Evolutionary conservation across 2,797 vertebrate species (phyloP), one percentile per base, ranked within the genome.

Genomic region (Gouania willdenowi): DNA sequence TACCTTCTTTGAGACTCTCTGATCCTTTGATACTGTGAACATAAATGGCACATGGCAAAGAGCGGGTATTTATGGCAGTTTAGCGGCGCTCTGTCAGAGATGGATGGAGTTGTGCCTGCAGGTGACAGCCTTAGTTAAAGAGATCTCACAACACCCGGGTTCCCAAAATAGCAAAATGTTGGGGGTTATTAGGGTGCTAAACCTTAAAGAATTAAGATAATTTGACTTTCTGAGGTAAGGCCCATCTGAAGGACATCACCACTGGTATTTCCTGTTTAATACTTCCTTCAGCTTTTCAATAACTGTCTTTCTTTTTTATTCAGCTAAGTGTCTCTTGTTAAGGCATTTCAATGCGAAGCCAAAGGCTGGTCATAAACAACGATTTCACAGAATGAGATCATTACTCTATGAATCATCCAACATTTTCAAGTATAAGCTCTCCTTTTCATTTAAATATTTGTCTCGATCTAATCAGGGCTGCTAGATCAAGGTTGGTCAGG

Each of bases 21-120:
- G 52, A 52, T 66, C 70, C 58, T 75, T 51, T 71, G 66, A 75
- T 57, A 57, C 44, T 44, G 61, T 62, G 69, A 52, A 55, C 77
- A 77, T 70, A 80, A 77, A 67, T 72, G 72, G 56, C 60, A 64
- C 48, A 54, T 54, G 32, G 54, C 49, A 66, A 69, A 51, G 46
- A 57, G 72, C 64, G 74, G 79, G 69, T 77, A 75, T 81, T 78
- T 71, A 77, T 77, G 70, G 62, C 68, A 67, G 69, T 74, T 79
- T 77, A 72, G 75, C 26, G 2, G 33, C 57, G 53, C 66, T 25
- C 51, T 67, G 71, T 71, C 66, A 72, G 74, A 82, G 74, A 78
- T 60, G 57, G 77, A 80, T 78, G 73, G 63, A 3, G 57, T 60
- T 43, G 30, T 42, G 59, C 53, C 41, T 32, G 63, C 62, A 41